Evolutionary conservation across 2,797 vertebrate species (phyloP).

Genomic region (Xerus rutilus): DNA sequence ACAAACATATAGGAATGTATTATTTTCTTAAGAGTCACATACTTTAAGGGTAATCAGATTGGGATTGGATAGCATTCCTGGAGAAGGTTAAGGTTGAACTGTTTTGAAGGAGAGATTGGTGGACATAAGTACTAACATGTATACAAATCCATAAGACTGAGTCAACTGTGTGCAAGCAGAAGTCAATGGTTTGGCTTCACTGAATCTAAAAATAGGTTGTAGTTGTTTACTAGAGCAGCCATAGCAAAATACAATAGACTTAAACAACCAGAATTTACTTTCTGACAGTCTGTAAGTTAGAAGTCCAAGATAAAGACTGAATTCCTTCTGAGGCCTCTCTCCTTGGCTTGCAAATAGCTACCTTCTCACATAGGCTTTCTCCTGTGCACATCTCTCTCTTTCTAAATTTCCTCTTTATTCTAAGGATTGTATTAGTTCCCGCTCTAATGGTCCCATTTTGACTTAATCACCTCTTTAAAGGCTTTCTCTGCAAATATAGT

Average conservation of each 20-base stretch:
- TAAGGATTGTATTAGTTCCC: background rate
- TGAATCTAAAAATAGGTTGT: slow-evolving; percentile 14
- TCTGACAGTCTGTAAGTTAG: background rate
- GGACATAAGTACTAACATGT: background rate
- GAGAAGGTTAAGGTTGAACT: background rate
- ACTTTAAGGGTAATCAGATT: background rate
- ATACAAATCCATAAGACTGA: background rate
- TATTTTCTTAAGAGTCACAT: background rate
- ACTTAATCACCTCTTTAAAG: background rate
- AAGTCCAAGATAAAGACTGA: background rate
- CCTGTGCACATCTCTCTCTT: background rate
- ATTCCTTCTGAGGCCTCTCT: background rate
- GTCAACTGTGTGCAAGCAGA: background rate
- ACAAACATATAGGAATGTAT: background rate
- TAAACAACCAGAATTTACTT: background rate
- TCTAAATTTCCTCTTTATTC: background rate
- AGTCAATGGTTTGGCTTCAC: background rate
- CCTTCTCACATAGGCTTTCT: background rate
- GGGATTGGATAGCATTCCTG: background rate
- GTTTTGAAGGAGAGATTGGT: background rate
- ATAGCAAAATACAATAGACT: background rate
- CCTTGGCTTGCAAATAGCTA: background rate
- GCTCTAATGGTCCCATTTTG: background rate
- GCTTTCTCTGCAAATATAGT: background rate
- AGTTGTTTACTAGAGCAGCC: background rate